A percentile compares a stretch with the other conserved stretches of the same genome.
These are phyloP conservation scores for Anas georgica DNA, from an alignment of 2,797 vertebrate species.

Conservation along the genomic window DNA sequence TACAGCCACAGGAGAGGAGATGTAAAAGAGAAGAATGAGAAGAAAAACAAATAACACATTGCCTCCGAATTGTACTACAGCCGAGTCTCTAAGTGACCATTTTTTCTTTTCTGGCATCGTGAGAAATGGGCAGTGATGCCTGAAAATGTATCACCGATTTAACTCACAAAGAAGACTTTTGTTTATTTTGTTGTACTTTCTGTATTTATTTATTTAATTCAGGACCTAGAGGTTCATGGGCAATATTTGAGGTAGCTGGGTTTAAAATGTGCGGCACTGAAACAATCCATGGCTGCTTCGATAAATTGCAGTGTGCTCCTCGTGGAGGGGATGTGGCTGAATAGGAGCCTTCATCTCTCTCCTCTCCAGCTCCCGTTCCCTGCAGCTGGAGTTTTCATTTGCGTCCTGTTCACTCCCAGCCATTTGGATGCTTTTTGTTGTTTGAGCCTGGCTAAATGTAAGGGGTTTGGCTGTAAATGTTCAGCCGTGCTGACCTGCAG, in stretches of 20 bases:
- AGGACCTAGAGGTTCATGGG: neutral
- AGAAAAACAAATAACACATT: neutral
- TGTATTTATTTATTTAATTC: neutral
- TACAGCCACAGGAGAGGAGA: neutral
- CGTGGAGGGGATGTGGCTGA: rapidly evolving
- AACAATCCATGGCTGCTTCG: rapidly evolving
- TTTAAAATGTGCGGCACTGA: neutral
- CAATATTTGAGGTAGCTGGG: neutral
- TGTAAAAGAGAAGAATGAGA: neutral
- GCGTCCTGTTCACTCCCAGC: neutral
- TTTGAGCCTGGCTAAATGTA: neutral
- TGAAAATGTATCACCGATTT: neutral
- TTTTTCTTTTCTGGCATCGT: neutral
- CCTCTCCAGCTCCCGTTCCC: neutral
- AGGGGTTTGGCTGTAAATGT: neutral
- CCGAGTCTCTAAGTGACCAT: neutral
- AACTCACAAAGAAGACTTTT: neutral
- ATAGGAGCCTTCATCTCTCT: neutral
- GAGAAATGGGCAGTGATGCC: neutral
- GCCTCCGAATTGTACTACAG: neutral
- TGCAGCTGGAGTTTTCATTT: neutral
- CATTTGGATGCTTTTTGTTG: neutral
- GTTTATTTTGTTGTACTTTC: neutral
- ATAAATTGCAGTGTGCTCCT: neutral
- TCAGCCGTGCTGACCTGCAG: neutral